Evolutionary conservation across 1,140 invertebrate species (phyloP), one percentile per base, ranked within the genome.

Genomic region (Zophobas morio): DNA sequence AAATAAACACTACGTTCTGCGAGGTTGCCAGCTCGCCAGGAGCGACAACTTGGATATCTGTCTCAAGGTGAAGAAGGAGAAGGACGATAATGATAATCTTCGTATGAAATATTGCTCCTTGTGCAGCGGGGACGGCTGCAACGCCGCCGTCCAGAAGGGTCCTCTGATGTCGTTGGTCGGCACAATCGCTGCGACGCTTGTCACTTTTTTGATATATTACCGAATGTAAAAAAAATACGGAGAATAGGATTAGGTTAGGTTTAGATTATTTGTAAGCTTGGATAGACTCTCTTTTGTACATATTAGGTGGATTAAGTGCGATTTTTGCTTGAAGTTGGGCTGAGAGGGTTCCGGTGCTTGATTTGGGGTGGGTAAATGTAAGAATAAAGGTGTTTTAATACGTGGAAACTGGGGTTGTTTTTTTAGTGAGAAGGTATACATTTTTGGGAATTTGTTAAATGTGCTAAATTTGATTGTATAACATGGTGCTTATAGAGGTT

Each of bases 1-100:
- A 4, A 80, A 80, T 34, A 81, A 78, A 70, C 37, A 78, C 32
- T 76, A 73, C 47, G 77, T 80, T 4, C 66, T 82, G 5, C 49
- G 82, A 8, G 82, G 82, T 20, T 82, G 82, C 37, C 82, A 82
- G 54, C 70, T 82, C 39, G 80, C 80, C n/a, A 66, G 77, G 35
- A 78, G 79, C 46, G 56, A 73, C 2, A 78, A 75, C 49, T 37
- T 81, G 34, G 82, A 82, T 49, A 82, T 82, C 32, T 82, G 82
- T 63, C 35, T 76, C 33, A 82, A 80, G 74, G 72, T 82, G 49
- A 75, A 78, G 40, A 76, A 74, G 40, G 74, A 47, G 40, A 76
- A 74, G 40, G 74, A 47, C 1, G 73, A 80, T 39, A 75, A 74
- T 33, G 80, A 75, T 36, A 35, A 76, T 3, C 8, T 77, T 32